phyloP scores from a whole-genome alignment of 2,888 invertebrate genomes.

The Drosophila phalerata region DNA sequence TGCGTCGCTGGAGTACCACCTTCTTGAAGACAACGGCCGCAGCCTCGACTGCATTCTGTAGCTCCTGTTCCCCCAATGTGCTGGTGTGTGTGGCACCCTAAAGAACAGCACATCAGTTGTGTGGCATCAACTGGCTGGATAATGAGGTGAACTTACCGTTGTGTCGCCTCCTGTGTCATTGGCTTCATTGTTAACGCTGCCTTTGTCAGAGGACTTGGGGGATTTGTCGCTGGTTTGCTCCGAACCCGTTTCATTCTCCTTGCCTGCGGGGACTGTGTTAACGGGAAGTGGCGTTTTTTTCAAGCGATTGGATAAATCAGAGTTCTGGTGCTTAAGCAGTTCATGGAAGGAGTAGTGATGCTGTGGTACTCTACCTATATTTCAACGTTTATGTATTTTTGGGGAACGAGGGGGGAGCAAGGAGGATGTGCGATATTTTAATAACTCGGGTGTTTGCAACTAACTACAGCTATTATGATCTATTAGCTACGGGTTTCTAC shows the following conservation, averaged over 20 bases:
- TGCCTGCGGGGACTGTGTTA: conserved; percentile 63
- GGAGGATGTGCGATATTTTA: conserved; percentile 47
- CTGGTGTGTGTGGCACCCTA: conserved; percentile 77
- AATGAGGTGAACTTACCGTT: conserved; percentile 51
- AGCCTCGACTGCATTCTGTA: conserved; percentile 85
- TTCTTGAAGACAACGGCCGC: conserved; percentile 85
- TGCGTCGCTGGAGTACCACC: conserved; percentile 84
- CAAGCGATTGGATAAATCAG: conserved; percentile 81
- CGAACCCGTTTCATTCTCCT: conserved; percentile 42
- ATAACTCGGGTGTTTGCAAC: conserved; percentile 53
- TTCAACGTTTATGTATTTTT: conserved; percentile 42
- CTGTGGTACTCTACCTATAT: conserved; percentile 76
- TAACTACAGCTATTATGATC: conserved; percentile 27
- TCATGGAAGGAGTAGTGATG: conserved; percentile 80
- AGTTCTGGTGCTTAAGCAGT: conserved; percentile 83
- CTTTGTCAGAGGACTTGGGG: conserved; percentile 38
- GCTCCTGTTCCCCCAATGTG: conserved; percentile 85
- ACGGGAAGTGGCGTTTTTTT: conserved; percentile 79
- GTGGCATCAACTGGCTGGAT: conserved; percentile 13
- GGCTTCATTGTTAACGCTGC: conserved; percentile 45
- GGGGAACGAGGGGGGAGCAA: conserved; percentile 19
- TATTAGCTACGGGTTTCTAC: conserved; percentile 60
- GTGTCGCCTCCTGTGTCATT: conserved; percentile 45
- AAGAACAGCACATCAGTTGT: conserved; percentile 13
- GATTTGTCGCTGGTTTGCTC: conserved; percentile 42